Percentiles rank a stretch among this genome's conserved stretches.
Evolutionary conservation across 2,888 invertebrate species (phyloP).

Genomic region (Leucophenga maculata): DNA sequence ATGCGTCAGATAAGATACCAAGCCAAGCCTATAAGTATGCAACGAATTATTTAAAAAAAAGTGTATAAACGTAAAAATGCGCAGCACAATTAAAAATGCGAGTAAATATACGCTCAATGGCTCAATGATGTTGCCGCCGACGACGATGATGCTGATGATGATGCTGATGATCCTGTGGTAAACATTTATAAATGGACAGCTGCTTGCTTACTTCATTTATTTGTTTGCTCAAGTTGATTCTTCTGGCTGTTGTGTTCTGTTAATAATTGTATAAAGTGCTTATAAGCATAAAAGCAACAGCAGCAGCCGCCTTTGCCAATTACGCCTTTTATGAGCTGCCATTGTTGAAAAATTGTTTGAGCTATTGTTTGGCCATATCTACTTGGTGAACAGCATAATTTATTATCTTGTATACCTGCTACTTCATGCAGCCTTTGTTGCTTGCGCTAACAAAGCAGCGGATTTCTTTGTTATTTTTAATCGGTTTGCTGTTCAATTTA

Average conservation of each 20-base stretch:
- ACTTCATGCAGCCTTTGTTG: too few species aligned
- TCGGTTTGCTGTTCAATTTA: too few species aligned
- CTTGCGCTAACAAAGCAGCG: slow-evolving; percentile 21
- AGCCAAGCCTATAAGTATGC: neutral
- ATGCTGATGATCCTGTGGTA: slow-evolving; percentile 44
- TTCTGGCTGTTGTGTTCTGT: neutral
- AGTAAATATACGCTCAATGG: too few species aligned
- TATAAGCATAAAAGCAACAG: neutral
- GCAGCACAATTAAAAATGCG: slow-evolving; percentile 56
- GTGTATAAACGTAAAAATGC: slow-evolving; percentile 47
- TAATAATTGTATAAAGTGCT: slow-evolving; percentile 7
- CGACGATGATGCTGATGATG: slow-evolving; percentile 39
- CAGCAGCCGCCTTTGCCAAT: neutral
- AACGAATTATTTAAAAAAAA: neutral
- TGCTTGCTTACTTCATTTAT: neutral
- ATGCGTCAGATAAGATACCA: neutral
- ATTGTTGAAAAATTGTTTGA: slow-evolving; percentile 33
- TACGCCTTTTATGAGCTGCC: neutral
- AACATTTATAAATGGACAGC: slow-evolving; percentile 52
- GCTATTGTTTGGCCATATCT: slow-evolving; percentile 9
- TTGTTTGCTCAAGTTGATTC: slow-evolving; percentile 19
- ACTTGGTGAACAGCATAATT: too few species aligned
- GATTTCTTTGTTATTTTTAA: slow-evolving; percentile 35
- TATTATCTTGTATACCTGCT: too few species aligned
- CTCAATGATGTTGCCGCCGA: neutral